Base-by-base conservation (phyloP, 2,888 invertebrate species). In the Mythimna vitellina region DNA sequence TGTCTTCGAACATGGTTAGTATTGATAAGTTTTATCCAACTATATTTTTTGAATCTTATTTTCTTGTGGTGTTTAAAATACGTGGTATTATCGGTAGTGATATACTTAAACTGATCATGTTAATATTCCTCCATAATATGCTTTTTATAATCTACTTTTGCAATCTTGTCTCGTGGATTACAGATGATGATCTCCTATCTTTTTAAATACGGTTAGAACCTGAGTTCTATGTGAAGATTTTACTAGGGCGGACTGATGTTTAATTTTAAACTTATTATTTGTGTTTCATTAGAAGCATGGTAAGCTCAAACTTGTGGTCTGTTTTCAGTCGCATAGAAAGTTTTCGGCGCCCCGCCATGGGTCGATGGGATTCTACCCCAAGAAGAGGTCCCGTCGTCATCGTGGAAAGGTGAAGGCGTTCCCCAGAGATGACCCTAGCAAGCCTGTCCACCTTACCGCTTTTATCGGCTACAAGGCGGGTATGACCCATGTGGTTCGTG, bases 281-380 rank as follows among this genome's bases (percentile, higher is more conserved):
- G 20, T 5, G 5, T 3, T 6, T 5, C 0, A 7, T 1, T 8
- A 0, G 10, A 25, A n/a, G n/a, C 38, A 57, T 10, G 29, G n/a
- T 70, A 3, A 58, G 60, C 61, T 53, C 8, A 35, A 58, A 20
- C 7, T 22, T 29, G 1, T 1, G 12, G 10, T 46, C 61, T 70
- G 35, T 62, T 96, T 97, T 83, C 95, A 99, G 99, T 99, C 99
- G 96, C 99, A 99, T 97, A 98, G 99, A 93, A 99, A 99, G 96
- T 99, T 99, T 96, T 99, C 99, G 93, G 99, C 99, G 60, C 99
- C 99, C 89, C 98, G 99, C 89, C 99, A 99, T 97, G 99, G 99
- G 90, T 99, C 99, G 71, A 99, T 99, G 99, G 99, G 99, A 89
- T 99, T 99, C 97, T 98, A 99, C 96, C 99, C 99, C 91, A 99